Evolutionary conservation across 2,888 invertebrate species (phyloP).

Genomic region (Cantharis nigra): DNA sequence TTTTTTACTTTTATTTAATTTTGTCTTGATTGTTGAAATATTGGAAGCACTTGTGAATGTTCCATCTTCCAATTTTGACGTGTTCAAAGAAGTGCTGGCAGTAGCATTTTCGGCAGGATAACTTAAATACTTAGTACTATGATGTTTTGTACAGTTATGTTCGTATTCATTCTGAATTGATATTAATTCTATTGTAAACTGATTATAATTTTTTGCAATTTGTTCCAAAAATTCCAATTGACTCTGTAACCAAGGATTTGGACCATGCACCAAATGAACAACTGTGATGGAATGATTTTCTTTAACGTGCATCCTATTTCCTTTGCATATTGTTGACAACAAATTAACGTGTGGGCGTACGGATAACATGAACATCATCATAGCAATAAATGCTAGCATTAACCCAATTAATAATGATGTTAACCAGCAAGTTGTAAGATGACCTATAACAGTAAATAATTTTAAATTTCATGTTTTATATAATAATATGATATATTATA

Average conservation of each 20-base stretch:
- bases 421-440: conserved; percentile 38
- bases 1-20: neutral
- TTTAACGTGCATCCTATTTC: neutral
- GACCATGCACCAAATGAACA: conserved; percentile 49
- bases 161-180: conserved; percentile 35
- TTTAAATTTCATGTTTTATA: neutral
- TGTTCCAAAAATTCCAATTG: conserved; percentile 46
- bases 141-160: neutral
- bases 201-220: conserved; percentile 46
- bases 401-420: conserved; percentile 29
- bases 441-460: conserved; percentile 32
- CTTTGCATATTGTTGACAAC: conserved; percentile 31
- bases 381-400: conserved; percentile 28
- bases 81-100: neutral
- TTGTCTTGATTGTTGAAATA: neutral
- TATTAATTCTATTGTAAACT: conserved; percentile 46
- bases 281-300: conserved; percentile 43
- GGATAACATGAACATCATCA: conserved; percentile 30
- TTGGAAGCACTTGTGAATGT: neutral
- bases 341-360: conserved; percentile 24
- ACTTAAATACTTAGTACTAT: neutral
- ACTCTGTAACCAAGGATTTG: conserved; percentile 39
- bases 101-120: neutral
- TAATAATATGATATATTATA: too few relatives aligned
- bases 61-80: neutral